These are phyloP conservation scores for Odiellus spinosus DNA, from an alignment of 2,888 invertebrate genomes.

Conservation along the genomic window DNA sequence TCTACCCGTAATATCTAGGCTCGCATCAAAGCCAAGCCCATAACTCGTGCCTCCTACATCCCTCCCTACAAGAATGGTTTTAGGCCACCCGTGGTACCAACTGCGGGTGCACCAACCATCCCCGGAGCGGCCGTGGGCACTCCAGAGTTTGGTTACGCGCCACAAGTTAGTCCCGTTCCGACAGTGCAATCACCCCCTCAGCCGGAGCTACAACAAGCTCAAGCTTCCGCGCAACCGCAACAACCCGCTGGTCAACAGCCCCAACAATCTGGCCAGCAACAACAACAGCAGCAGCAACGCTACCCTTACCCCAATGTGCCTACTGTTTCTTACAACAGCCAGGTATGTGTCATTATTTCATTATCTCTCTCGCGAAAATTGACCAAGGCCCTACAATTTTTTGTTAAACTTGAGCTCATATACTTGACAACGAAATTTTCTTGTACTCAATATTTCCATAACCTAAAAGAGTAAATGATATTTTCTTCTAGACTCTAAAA, in stretches of 20 bases:
- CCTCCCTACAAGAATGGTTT: conserved; percentile 44
- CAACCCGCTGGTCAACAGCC: conserved; percentile 35
- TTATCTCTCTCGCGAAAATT: conserved; percentile 3
- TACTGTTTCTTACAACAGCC: conserved; percentile 14
- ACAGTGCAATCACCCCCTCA: background rate
- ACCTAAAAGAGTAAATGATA: no score
- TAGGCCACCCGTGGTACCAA: conserved; percentile 25
- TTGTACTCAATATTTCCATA: no score
- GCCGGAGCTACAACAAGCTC: background rate
- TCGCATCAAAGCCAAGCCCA: conserved; percentile 67
- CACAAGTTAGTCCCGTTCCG: no score
- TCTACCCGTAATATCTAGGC: conserved; percentile 30
- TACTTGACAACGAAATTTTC: no score
- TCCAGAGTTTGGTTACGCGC: no score
- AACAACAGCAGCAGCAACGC: conserved; percentile 19
- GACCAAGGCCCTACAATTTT: background rate
- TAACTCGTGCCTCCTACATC: conserved; percentile 42
- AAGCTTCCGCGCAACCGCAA: background rate
- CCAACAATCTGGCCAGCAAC: conserved; percentile 17
- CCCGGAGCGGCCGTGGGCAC: no score
- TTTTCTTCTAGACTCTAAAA: no score
- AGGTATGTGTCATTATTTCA: conserved; percentile 1
- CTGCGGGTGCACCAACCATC: no score
- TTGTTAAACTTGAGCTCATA: background rate
- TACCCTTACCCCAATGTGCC: conserved; percentile 17